Percentiles rank a stretch among this genome's conserved stretches.
These are phyloP conservation scores for Microplitis manilae DNA, from an alignment of 2,888 invertebrate species.

Conservation along the genomic window DNA sequence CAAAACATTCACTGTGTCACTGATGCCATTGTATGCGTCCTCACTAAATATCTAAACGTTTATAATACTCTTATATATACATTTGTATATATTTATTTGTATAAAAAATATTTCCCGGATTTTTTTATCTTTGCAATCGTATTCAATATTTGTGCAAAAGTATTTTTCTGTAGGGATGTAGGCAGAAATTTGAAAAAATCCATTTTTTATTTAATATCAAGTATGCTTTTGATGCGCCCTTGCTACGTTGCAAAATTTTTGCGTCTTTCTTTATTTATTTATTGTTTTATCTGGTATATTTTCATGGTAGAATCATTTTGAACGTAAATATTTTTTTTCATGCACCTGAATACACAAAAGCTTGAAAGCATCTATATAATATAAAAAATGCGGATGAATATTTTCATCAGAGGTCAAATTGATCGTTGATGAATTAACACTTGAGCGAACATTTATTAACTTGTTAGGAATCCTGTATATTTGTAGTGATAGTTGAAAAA, in stretches of 20 bases:
- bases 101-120: background rate
- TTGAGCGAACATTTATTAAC: background rate
- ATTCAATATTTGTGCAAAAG: too few relatives aligned
- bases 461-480: background rate
- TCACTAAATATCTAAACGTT: background rate
- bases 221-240: background rate
- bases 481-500: background rate
- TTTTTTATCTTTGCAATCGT: background rate
- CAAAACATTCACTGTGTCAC: slow-evolving; percentile 3
- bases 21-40: background rate
- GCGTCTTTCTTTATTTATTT: background rate
- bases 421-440: background rate
- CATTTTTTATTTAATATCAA: background rate
- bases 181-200: too few relatives aligned
- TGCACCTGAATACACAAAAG: background rate
- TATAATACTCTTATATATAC: background rate
- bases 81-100: background rate
- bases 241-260: background rate
- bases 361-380: background rate
- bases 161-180: too few relatives aligned
- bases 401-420: background rate
- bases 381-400: background rate
- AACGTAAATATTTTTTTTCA: background rate
- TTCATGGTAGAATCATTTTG: background rate
- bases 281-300: background rate